Base-by-base conservation (phyloP, 2,797 vertebrate genomes). In the Sebastes melanostomus region DNA sequence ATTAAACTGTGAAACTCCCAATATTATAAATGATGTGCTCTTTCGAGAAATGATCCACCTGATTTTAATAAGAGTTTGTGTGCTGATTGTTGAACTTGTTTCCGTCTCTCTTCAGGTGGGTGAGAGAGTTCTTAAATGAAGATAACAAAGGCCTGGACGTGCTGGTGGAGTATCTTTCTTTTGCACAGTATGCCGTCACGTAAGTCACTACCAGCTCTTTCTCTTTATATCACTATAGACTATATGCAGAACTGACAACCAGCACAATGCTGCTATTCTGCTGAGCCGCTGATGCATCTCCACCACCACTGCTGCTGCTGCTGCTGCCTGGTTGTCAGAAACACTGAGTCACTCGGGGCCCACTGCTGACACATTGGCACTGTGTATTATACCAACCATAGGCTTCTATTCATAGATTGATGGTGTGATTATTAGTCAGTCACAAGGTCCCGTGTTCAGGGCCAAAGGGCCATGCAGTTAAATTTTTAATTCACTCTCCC, bases 51-150 rank as follows among this genome's bases (percentile, higher is more conserved):
- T 3, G 14, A 58, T 50, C 36, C 12, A 1, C 14, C 12, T 34
- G 8, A n/a, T 42, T 61, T 25, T 11, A 0, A 24, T 29, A 22
- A 62, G 32, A 34, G 3, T 72, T 24, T 72, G 14, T 58, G n/a
- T 52, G 27, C 42, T 68, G 42, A 67, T 69, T 69, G 52, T 32
- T 10, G 18, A 68, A 54, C 32, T 24, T 50, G 13, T 67, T 75
- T 77, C 38, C 3, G 1, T 77, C 9, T 76, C 27, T 77, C 72
- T 34, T 63, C 95, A 99, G 98, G 77, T 99, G 98, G 98, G 98
- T 99, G 85, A 95, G 98, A 87, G 98, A 99, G 88, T 99, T 99
- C 95, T 88, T 99, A 87, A 99, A 99, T n/a, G 98, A 99, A 81
- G 98, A 99, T 81, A 99, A 99, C 94, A 97, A 98, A 94, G 98